These are phyloP conservation scores for rabbit (Oryctolagus cuniculus) DNA, from an alignment of 2,113 vertebrate species.

Conservation along the genomic window mOryCun1.1 NC_091442.1:32476501-32477000, in stretches of 20 bases:
- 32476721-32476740: neutral
- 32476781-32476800: neutral
- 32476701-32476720: neutral
- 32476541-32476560: conserved; percentile 18
- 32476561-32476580: neutral
- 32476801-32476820: neutral
- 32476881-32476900: neutral
- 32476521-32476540: neutral
- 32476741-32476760: neutral
- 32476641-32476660: neutral
- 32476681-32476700: neutral
- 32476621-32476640: no score
- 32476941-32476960: neutral
- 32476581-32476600: neutral
- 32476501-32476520: neutral
- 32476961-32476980: neutral
- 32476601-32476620: neutral
- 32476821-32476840: neutral
- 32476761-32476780: neutral
- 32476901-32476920: neutral
- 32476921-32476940: neutral
- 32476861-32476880: neutral
- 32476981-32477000: neutral
- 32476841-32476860: neutral
- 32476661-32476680: neutral